Conservation (phyloP, 1,140 invertebrate genomes). For the Caenorhabditis latens region DNA sequence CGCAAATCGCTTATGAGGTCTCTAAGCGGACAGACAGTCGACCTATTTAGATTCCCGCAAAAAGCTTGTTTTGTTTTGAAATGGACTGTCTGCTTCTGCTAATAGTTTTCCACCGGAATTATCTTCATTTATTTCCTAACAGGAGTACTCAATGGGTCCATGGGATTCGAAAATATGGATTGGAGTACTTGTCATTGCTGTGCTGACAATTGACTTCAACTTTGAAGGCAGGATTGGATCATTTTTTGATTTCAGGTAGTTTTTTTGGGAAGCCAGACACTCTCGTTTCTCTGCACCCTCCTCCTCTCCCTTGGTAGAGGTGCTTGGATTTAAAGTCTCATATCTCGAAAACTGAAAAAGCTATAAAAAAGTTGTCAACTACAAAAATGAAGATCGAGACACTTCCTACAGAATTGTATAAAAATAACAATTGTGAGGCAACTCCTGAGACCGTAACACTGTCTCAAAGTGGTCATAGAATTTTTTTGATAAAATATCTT, state of each 20-base stretch:
- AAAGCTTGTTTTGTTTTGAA: constrained; percentile 44
- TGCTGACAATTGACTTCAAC: constrained; percentile 12
- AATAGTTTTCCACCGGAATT: not conserved
- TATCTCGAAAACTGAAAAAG: no score
- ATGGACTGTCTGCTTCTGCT: not conserved
- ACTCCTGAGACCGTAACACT: no score
- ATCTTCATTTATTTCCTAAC: not conserved
- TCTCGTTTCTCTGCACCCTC: no score
- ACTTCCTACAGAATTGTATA: no score
- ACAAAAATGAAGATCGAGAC: no score
- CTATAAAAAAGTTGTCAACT: no score
- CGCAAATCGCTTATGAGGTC: constrained; percentile 10
- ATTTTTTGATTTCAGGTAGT: constrained; percentile 39
- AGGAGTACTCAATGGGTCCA: not conserved
- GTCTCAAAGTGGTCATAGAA: no score
- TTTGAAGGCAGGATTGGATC: constrained; percentile 27
- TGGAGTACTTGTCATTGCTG: not conserved
- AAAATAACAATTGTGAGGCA: no score
- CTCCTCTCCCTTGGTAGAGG: no score
- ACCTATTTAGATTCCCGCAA: constrained; percentile 42
- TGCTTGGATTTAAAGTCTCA: no score
- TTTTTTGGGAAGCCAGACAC: no score
- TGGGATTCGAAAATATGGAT: constrained; percentile 22
- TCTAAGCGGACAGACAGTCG: not conserved
- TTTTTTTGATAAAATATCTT: no score